These are phyloP conservation scores for Betta splendens DNA, from an alignment of 2,797 vertebrate genomes.

Conservation along the genomic window DNA sequence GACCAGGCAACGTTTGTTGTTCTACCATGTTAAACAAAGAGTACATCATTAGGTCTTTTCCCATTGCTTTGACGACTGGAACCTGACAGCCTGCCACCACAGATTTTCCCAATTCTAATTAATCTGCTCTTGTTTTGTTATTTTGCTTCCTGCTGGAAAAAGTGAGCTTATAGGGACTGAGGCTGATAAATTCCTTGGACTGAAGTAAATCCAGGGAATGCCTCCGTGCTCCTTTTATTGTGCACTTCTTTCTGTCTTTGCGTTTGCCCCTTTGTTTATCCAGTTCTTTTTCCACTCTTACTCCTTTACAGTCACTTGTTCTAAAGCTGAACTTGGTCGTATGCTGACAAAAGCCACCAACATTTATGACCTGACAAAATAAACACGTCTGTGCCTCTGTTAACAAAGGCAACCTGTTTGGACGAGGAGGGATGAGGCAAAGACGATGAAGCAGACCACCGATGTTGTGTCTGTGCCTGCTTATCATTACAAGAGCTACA, in stretches of 20 bases:
- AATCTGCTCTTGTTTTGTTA: slow-evolving; percentile 76
- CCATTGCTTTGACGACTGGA: slow-evolving; percentile 67
- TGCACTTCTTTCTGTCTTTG: slow-evolving; percentile 44
- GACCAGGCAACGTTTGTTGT: slow-evolving; percentile 69
- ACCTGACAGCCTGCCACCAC: slow-evolving; percentile 70
- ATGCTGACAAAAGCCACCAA: slow-evolving; percentile 15
- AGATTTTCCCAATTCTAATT: slow-evolving; percentile 74
- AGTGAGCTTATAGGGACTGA: slow-evolving; percentile 61
- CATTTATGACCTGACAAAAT: slow-evolving; percentile 24
- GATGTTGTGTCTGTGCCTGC: slow-evolving; percentile 21
- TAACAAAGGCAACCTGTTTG: slow-evolving; percentile 27
- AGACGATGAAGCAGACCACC: slow-evolving; percentile 23
- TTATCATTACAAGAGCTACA: slow-evolving; percentile 14
- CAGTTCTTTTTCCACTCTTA: slow-evolving; percentile 15
- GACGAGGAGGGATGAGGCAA: slow-evolving; percentile 28
- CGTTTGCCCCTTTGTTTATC: slow-evolving; percentile 12
- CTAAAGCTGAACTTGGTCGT: slow-evolving; percentile 12
- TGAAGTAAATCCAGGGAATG: slow-evolving; percentile 52
- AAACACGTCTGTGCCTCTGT: slow-evolving; percentile 43
- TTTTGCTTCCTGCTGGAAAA: slow-evolving; percentile 76
- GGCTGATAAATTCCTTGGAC: slow-evolving; percentile 56
- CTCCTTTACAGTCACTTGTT: not conserved
- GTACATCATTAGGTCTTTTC: slow-evolving; percentile 72
- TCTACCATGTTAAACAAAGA: slow-evolving; percentile 72
- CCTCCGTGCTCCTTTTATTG: slow-evolving; percentile 36